Conservation (phyloP, 2,888 invertebrate species). For the Prosopocoilus inquinatus region DNA sequence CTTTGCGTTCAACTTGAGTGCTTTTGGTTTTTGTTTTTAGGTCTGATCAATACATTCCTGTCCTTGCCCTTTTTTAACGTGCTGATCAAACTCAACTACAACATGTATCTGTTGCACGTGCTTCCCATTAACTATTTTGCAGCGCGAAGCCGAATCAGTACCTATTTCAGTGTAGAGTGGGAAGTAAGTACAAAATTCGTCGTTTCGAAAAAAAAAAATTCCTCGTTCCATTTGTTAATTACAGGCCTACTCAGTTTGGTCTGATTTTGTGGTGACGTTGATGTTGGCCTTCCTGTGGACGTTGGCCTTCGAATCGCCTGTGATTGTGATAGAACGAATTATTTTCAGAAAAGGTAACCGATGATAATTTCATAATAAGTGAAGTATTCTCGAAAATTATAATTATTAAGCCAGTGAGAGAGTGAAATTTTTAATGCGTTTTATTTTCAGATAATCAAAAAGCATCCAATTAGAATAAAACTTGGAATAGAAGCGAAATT, state of each 20-base stretch:
- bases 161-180: constrained; percentile 2
- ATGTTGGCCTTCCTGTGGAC: constrained; percentile 14
- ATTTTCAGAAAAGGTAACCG: constrained; percentile 3
- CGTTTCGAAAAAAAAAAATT: too few relatives aligned
- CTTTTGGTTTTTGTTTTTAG: constrained; percentile 3
- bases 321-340: constrained; percentile 3
- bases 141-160: constrained; percentile 8
- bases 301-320: constrained; percentile 11
- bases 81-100: constrained; percentile 14
- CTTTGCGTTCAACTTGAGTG: not conserved
- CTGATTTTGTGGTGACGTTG: constrained; percentile 8
- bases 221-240: not conserved
- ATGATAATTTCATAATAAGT: too few relatives aligned
- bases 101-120: constrained; percentile 19
- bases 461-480: too few relatives aligned
- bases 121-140: constrained; percentile 10
- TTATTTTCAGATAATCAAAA: too few relatives aligned
- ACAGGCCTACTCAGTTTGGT: constrained; percentile 11
- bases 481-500: too few relatives aligned
- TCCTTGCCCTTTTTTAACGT: constrained; percentile 14
- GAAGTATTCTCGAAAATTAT: too few relatives aligned
- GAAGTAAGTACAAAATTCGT: too few relatives aligned
- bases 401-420: too few relatives aligned
- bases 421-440: too few relatives aligned
- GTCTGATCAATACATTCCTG: constrained; percentile 9